Base-by-base conservation (phyloP, 1,140 invertebrate genomes). In the Apis dorsata region DNA sequence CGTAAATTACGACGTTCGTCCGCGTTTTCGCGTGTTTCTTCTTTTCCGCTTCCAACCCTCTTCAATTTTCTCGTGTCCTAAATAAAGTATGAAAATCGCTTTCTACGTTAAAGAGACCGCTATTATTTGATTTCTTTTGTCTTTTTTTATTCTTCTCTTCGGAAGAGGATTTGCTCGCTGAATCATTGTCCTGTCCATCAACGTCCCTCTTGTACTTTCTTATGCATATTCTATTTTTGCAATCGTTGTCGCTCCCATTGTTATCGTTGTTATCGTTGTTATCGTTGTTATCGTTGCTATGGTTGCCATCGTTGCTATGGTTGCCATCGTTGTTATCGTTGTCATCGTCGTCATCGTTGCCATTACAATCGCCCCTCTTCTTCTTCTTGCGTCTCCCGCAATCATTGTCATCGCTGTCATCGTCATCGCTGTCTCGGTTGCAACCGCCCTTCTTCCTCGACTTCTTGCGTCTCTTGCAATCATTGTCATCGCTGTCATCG, bases 101-200 rank as follows among this genome's bases (percentile, higher is more conserved):
- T 65, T 34, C 60, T 76, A n/a, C 66, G 66, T 28, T 51, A 21
- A 12, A 13, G 66, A 21, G 19, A 68, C 10, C 34, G 4, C 65
- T 11, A 28, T 13, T 44, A 2, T 8, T 17, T 11, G 49, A 10
- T 17, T 1, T 44, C 5, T 44, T 44, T 44, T 44, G 24, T 44
- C 2, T 44, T 44, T 44, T 44, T 44, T 24, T 24, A 28, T 28
- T 24, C 24, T 65, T 77, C 60, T 84, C 68, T n/a, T 87, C 85
- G 69, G 75, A 79, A 24, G 79, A 86, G 60, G 77, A 77, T 51
- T 79, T 62, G 24, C 51, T 59, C 8, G 1, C 9, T 0, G 28
- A 57, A 44, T 10, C 44, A 2, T 13, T 10, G 34, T 49, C 51
- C 69, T 1, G 12, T n/a, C 7, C 53, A 59, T 78, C 81, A 9